These are phyloP conservation scores for Panagrolaimus sp. DNA, from an alignment of 1,140 invertebrate genomes.

Conservation along the genomic window DNA sequence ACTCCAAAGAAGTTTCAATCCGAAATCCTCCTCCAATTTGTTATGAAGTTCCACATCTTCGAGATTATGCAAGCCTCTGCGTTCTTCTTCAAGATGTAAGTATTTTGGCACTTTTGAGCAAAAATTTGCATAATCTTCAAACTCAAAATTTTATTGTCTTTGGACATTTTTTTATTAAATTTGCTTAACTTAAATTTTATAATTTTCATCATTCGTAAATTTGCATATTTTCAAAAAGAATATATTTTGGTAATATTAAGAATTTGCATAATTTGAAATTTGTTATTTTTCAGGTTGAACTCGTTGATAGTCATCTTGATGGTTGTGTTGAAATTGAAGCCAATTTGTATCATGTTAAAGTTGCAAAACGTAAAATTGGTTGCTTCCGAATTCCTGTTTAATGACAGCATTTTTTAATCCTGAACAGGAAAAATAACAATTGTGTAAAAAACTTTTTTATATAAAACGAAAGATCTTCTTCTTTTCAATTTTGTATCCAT, in stretches of 20 bases:
- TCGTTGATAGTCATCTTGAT: constrained; percentile 60
- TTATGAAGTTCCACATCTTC: constrained; percentile 70
- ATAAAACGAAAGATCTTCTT: too few species aligned
- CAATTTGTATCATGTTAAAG: constrained; percentile 63
- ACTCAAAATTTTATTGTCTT: too few species aligned
- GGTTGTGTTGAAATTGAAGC: constrained; percentile 74
- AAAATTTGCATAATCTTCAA: too few species aligned
- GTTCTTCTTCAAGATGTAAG: constrained; percentile 73
- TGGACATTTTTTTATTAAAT: too few species aligned
- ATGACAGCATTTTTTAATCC: not conserved
- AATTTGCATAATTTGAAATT: too few species aligned
- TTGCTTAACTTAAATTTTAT: too few species aligned
- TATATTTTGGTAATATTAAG: too few species aligned
- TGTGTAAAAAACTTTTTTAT: too few species aligned
- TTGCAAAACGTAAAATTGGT: constrained; percentile 51
- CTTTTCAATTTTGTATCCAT: constrained; percentile 50
- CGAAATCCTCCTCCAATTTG: constrained; percentile 77
- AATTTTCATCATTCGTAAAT: too few species aligned
- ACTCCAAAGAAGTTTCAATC: constrained; percentile 64
- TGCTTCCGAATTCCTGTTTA: constrained; percentile 47
- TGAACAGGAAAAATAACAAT: constrained; percentile 28
- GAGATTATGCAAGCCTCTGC: constrained; percentile 69
- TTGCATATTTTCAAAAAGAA: too few species aligned
- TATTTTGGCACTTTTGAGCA: not conserved
- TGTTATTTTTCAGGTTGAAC: constrained; percentile 61